phyloP scores from a whole-genome alignment of 2,888 invertebrate genomes.

The Agrenia bidenticulata region DNA sequence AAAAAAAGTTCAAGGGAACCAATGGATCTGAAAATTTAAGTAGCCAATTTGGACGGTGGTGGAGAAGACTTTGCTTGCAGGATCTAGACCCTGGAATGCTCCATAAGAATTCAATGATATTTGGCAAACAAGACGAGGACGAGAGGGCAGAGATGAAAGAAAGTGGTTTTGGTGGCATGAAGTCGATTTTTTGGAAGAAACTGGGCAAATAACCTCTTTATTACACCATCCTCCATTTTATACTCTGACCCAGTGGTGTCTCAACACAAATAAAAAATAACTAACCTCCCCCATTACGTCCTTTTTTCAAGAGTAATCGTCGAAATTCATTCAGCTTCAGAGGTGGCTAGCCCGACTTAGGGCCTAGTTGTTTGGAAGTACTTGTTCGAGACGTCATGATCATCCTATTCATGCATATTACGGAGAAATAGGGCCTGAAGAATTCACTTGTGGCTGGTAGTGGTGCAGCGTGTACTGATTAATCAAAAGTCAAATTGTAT shows the following conservation, averaged over 20 bases:
- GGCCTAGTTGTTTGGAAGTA: no score
- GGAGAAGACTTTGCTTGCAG: background rate
- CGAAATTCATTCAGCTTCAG: no score
- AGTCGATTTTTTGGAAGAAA: background rate
- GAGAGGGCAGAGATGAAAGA: constrained; percentile 5
- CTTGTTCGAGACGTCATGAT: no score
- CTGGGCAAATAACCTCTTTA: constrained; percentile 9
- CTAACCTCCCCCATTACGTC: no score
- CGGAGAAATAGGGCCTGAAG: no score
- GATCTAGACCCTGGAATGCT: no score
- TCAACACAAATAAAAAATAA: background rate
- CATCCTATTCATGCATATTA: no score
- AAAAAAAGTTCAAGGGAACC: constrained; percentile 19
- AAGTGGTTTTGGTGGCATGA: background rate
- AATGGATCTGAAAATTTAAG: constrained; percentile 42
- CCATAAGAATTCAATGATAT: constrained; percentile 17
- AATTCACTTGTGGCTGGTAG: no score
- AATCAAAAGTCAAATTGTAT: constrained; percentile 18
- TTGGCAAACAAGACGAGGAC: background rate
- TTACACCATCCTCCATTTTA: background rate
- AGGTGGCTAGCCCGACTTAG: no score
- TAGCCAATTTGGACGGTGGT: constrained; percentile 27
- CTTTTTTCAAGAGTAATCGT: no score
- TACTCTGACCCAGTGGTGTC: constrained; percentile 5
- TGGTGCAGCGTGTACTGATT: constrained; percentile 5